These are phyloP conservation scores for Uria lomvia DNA, from an alignment of 2,113 vertebrate species.

Conservation along the genomic window DNA sequence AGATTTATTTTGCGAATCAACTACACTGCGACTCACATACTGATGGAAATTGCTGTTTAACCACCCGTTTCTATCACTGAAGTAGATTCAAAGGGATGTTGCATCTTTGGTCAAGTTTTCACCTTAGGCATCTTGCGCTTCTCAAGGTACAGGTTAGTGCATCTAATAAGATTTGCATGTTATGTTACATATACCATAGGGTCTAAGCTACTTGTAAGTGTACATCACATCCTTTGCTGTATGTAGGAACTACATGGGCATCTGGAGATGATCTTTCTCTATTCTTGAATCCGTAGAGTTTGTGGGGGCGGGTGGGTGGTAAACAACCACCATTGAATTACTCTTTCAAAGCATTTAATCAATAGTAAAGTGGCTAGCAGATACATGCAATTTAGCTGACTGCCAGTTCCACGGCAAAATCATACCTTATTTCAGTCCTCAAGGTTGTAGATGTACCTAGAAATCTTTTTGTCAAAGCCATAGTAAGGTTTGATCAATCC, in stretches of 20 bases:
- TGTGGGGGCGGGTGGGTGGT: neutral
- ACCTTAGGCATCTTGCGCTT: neutral
- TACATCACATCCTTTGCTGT: neutral
- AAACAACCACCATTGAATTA: neutral
- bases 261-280: neutral
- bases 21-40: slow-evolving; percentile 15
- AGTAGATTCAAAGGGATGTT: slow-evolving; percentile 19
- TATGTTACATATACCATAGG: neutral
- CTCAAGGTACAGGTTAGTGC: neutral
- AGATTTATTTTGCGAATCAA: slow-evolving; percentile 38
- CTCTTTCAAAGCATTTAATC: neutral
- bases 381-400: neutral
- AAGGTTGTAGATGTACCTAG: neutral
- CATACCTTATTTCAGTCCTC: neutral
- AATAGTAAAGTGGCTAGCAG: neutral
- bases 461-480: neutral
- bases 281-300: neutral
- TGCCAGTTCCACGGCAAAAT: neutral
- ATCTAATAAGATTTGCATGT: neutral
- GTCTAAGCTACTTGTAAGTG: neutral
- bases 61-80: neutral
- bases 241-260: neutral
- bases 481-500: neutral
- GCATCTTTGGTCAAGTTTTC: neutral
- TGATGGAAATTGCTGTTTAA: slow-evolving; percentile 40